Conservation (phyloP, 2,113 vertebrate genomes). For the Pteronura brasiliensis region DNA sequence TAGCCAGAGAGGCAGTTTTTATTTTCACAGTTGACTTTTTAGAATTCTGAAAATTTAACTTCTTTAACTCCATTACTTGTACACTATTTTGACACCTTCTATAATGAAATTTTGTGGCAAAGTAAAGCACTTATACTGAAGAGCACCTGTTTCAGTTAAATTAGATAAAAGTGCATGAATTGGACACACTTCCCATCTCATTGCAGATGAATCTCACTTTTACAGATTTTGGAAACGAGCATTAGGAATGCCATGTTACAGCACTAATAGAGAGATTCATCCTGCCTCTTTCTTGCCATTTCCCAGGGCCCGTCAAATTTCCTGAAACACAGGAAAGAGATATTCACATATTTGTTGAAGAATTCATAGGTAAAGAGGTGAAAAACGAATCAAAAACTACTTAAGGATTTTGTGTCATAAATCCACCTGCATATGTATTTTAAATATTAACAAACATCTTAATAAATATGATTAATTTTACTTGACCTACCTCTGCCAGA, state of each 20-base stretch:
- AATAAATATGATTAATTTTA: background rate
- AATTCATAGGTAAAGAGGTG: background rate
- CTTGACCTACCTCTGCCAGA: background rate
- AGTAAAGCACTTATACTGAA: conserved; percentile 45
- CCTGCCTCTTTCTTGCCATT: background rate
- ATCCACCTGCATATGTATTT: background rate
- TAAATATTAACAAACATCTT: background rate
- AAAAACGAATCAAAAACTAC: background rate
- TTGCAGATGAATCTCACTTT: background rate
- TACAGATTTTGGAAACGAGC: background rate
- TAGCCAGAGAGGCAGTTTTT: conserved; percentile 46
- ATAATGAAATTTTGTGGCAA: conserved; percentile 64
- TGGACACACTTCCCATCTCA: conserved; percentile 16
- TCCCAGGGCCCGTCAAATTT: background rate
- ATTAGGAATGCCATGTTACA: background rate
- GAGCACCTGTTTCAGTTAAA: conserved; percentile 53
- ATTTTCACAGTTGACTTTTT: conserved; percentile 68
- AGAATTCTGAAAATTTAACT: conserved; percentile 65
- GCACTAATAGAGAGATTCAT: background rate
- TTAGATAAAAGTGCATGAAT: conserved; percentile 37
- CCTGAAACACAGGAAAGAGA: background rate
- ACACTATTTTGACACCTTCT: conserved; percentile 38
- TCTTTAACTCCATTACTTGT: conserved; percentile 46
- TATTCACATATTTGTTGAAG: background rate
- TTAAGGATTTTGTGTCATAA: background rate